These are phyloP conservation scores for Peromyscus melanophrys DNA, from an alignment of 2,797 vertebrate genomes.

Conservation along the genomic window DNA sequence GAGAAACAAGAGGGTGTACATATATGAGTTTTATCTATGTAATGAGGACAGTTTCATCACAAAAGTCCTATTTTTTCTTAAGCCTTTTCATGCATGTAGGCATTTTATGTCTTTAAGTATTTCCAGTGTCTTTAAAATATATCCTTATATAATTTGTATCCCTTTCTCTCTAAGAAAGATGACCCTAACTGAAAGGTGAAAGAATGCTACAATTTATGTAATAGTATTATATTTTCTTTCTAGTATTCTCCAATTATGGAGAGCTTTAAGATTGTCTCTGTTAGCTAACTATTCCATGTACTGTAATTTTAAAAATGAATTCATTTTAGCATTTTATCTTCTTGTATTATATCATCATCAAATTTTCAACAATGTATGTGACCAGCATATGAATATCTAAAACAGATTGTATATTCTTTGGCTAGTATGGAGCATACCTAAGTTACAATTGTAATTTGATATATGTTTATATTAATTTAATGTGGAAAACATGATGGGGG, in stretches of 20 bases:
- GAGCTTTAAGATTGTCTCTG: slow-evolving; percentile 69
- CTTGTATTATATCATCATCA: slow-evolving; percentile 66
- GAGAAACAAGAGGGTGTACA: slow-evolving; percentile 53
- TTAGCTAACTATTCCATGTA: slow-evolving; percentile 74
- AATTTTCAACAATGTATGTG: slow-evolving; percentile 70
- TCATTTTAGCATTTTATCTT: slow-evolving; percentile 76
- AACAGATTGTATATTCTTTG: slow-evolving; percentile 69
- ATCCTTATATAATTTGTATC: slow-evolving; percentile 58
- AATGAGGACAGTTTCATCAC: slow-evolving; percentile 59
- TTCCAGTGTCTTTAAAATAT: slow-evolving; percentile 61
- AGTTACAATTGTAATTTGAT: slow-evolving; percentile 62
- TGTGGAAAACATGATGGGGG: slow-evolving; percentile 22
- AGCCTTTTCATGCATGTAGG: slow-evolving; percentile 38
- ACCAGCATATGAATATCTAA: slow-evolving; percentile 81
- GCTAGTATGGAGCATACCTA: slow-evolving; percentile 74
- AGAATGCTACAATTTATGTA: slow-evolving; percentile 78
- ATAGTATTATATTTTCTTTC: slow-evolving; percentile 75
- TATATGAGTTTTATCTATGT: slow-evolving; percentile 48
- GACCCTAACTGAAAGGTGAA: slow-evolving; percentile 62
- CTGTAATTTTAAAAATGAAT: slow-evolving; percentile 81
- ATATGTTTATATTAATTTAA: slow-evolving; percentile 55
- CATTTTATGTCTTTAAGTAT: slow-evolving; percentile 51
- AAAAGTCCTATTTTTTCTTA: slow-evolving; percentile 52
- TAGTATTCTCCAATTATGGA: slow-evolving; percentile 68
- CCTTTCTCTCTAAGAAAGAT: slow-evolving; percentile 62